Evolutionary conservation across 2,888 invertebrate species (phyloP), one percentile per base, ranked within the genome.

Genomic region (Amphiduros pacificus): DNA sequence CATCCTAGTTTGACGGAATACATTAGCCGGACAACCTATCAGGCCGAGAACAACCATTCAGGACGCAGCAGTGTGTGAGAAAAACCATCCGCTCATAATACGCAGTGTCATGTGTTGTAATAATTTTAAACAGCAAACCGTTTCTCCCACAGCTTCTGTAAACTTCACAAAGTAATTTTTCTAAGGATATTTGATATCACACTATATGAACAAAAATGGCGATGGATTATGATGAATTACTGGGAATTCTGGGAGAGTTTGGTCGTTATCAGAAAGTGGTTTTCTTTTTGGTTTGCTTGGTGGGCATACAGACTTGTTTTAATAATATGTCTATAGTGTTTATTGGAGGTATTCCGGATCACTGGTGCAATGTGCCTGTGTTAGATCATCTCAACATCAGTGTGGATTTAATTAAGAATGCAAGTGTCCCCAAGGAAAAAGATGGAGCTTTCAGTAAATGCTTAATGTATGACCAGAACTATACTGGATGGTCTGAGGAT

Each of bases 241-340:
- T 44, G 9, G n/a, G 11, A 2, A 6, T 26, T 20, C 29, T 62
- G 26, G 62, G 62, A 22, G 57, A 62, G 58, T 62, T 62, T 26
- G 62, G 62, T 17, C 28, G 28, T 14, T 57, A 52, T 58, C 62
- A 62, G 62, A 62, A 50, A 36, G 2, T 62, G 5, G 24, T 62
- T 9, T 28, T 51, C 49, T 26, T 61, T 44, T 20, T 60, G 11
- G 48, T 60, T 14, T 40, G 60, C 44, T 14, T 54, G 2, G 27
- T 29, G 11, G 31, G 22, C 41, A 44, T 62, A 28, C 57, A 55
- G n/a, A 40, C 51, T 3, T 55, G 50, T 9, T 32, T 53, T 27
- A 55, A 52, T 48, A 62, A 49, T 51, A 26, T 62, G 57, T 22
- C 48, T 22, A 58, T 59, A 3, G 62, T 62, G 41, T 62, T 62